Percentiles rank a stretch among this genome's conserved stretches.
These are phyloP conservation scores for Pasiphila rectangulata DNA, from an alignment of 2,888 invertebrate species.

Conservation along the genomic window DNA sequence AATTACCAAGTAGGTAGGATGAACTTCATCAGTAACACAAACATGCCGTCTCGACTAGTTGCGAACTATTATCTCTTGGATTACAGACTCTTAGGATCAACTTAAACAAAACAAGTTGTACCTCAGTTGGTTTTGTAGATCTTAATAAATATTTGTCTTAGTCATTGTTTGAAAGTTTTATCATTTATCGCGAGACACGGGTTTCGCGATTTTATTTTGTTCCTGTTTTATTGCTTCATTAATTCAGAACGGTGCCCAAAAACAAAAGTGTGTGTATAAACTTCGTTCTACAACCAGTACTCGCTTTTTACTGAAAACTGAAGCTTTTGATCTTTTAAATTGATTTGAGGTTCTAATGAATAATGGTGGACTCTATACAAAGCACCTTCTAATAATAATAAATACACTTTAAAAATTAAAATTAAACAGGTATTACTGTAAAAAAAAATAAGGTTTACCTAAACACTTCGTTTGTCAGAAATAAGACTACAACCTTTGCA, in stretches of 20 bases:
- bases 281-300: too few species aligned
- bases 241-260: background rate
- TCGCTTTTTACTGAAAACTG: too few species aligned
- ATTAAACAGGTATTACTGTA: too few species aligned
- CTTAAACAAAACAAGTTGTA: slow-evolving; percentile 44
- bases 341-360: too few species aligned
- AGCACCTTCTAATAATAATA: too few species aligned
- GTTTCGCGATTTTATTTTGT: slow-evolving; percentile 8
- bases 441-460: too few species aligned
- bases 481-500: too few species aligned
- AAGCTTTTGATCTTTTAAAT: too few species aligned
- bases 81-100: slow-evolving; percentile 59
- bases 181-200: slow-evolving; percentile 6
- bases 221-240: background rate
- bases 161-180: slow-evolving; percentile 16
- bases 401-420: too few species aligned
- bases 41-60: slow-evolving; percentile 61
- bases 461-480: too few species aligned
- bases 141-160: slow-evolving; percentile 21
- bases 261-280: background rate
- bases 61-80: slow-evolving; percentile 68
- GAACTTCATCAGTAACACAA: slow-evolving; percentile 67
- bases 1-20: slow-evolving; percentile 53
- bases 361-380: too few species aligned
- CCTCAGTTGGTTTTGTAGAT: slow-evolving; percentile 41